phyloP scores from a whole-genome alignment of 30 jellyfish, hydroid and myxozoan genomes.

The Haliclystus octoradiatus region DNA sequence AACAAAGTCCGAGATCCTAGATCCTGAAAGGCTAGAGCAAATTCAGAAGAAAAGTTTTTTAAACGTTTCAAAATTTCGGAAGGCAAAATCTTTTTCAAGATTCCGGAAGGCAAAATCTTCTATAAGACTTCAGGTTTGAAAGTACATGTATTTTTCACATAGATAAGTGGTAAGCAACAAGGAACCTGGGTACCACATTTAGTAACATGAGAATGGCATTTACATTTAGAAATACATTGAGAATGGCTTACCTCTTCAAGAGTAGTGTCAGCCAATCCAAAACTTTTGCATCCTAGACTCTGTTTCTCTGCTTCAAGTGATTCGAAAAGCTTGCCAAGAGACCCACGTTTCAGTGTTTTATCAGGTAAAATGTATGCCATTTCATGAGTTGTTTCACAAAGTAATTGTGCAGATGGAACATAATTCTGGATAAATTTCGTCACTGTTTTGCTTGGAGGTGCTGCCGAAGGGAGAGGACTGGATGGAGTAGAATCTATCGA shows the following conservation, averaged over 20 bases:
- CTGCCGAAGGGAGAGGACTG: not conserved
- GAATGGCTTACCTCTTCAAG: constrained; percentile 91
- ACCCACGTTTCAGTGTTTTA: constrained; percentile 42
- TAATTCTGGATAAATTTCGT: constrained; percentile 52
- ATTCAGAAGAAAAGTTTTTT: too few relatives aligned
- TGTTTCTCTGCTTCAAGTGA: constrained; percentile 51
- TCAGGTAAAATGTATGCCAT: constrained; percentile 71
- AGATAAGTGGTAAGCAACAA: too few relatives aligned
- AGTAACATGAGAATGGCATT: too few relatives aligned
- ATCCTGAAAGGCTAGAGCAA: too few relatives aligned
- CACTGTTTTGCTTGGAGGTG: not conserved
- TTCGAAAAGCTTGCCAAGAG: constrained; percentile 36
- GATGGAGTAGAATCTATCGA: not conserved
- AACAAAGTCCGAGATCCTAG: too few relatives aligned
- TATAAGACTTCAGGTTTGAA: too few relatives aligned
- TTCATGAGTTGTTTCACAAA: constrained; percentile 83
- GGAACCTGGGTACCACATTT: too few relatives aligned
- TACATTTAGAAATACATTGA: too few relatives aligned
- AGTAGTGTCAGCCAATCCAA: constrained; percentile 86
- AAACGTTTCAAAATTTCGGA: too few relatives aligned
- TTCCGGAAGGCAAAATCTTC: too few relatives aligned
- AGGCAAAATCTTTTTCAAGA: too few relatives aligned
- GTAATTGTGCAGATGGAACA: constrained; percentile 78
- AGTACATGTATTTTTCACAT: too few relatives aligned
- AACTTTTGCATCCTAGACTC: constrained; percentile 54